Conservation (phyloP, 2,888 invertebrate genomes). For the Chalcis sispes region DNA sequence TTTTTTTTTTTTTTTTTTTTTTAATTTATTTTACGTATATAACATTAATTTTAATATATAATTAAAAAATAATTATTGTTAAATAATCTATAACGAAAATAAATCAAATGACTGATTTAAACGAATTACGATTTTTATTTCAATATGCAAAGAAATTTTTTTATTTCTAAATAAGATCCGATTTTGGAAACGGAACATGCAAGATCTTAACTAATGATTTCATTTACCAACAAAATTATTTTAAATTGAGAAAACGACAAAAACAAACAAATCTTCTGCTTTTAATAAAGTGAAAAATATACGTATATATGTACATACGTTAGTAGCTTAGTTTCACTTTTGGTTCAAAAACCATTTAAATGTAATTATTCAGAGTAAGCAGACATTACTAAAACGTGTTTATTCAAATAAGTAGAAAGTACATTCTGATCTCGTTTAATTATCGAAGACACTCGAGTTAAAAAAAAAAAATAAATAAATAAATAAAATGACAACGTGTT, state of each 20-base stretch:
- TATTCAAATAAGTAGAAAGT: conserved; percentile 51
- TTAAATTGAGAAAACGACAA: too few species aligned
- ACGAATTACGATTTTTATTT: too few species aligned
- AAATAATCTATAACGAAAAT: too few species aligned
- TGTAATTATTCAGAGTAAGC: conserved; percentile 17
- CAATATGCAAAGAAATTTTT: neutral
- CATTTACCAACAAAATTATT: too few species aligned
- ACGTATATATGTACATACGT: neutral
- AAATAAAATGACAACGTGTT: neutral
- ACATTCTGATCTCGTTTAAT: conserved; percentile 23
- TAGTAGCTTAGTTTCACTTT: conserved; percentile 6
- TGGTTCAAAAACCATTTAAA: conserved; percentile 1
- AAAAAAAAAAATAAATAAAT: conserved; percentile 5
- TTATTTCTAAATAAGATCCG: too few species aligned
- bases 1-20: too few species aligned
- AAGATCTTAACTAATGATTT: too few species aligned
- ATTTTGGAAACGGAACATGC: neutral
- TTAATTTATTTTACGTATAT: too few species aligned
- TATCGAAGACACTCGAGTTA: conserved; percentile 8
- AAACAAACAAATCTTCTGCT: neutral
- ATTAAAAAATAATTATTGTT: too few species aligned
- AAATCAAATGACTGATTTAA: too few species aligned
- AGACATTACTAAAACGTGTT: conserved; percentile 21
- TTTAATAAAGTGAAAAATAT: neutral
- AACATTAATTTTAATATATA: too few species aligned